A percentile compares a stretch with the other conserved stretches of the same genome.
Evolutionary conservation across 1,140 invertebrate genomes (phyloP).

Genomic region (Pomacea maculata): DNA sequence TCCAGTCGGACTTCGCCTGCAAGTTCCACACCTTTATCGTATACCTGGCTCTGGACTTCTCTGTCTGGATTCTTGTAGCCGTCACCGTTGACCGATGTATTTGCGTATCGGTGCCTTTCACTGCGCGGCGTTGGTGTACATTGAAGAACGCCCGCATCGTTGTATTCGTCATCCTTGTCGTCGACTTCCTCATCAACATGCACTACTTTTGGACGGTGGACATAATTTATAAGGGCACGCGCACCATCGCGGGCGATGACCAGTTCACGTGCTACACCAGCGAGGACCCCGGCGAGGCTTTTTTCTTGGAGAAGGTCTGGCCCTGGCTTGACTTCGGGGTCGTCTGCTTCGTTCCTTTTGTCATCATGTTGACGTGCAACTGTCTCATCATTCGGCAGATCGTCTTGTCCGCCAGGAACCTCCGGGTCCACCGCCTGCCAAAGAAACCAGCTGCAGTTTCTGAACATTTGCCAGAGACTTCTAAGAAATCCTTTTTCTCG

Average conservation of each 20-base stretch:
- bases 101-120: conserved; percentile 42
- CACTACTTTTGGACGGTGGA: conserved; percentile 52
- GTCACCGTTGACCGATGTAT: conserved; percentile 51
- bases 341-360: conserved; percentile 55
- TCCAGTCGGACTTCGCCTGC: conserved; percentile 39
- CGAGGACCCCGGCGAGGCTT: background rate
- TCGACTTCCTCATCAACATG: conserved; percentile 38
- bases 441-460: background rate
- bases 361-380: conserved; percentile 51
- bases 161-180: conserved; percentile 23
- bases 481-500: background rate
- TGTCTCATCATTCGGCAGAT: conserved; percentile 48
- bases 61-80: conserved; percentile 47
- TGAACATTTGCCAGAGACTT: background rate
- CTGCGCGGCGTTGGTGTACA: conserved; percentile 38
- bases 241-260: conserved; percentile 14
- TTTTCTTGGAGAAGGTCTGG: conserved; percentile 43
- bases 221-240: conserved; percentile 24
- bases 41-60: conserved; percentile 44
- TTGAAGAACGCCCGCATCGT: conserved; percentile 30
- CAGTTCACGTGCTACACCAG: conserved; percentile 11
- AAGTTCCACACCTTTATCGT: conserved; percentile 49
- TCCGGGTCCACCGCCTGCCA: conserved; percentile 13
- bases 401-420: conserved; percentile 22
- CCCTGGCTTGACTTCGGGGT: conserved; percentile 60